phyloP scores from a whole-genome alignment of 2,888 invertebrate species.

The Eurytoma adleriae region DNA sequence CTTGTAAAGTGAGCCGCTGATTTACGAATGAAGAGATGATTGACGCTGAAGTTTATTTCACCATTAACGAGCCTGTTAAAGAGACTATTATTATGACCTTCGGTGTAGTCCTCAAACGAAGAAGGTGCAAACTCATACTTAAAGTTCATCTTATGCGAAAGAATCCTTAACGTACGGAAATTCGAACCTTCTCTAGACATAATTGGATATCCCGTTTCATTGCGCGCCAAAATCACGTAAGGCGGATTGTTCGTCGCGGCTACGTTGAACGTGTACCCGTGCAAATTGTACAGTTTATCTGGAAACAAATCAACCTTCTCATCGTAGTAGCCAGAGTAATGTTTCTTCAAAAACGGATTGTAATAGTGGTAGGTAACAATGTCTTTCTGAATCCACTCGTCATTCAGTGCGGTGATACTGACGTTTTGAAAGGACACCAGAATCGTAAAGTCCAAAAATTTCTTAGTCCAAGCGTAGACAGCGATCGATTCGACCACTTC shows the following conservation, averaged over 20 bases:
- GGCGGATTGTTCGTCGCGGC: slow-evolving; percentile 28
- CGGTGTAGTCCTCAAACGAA: not conserved
- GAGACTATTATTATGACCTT: not conserved
- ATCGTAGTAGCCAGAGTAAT: not conserved
- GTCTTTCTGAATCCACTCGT: not conserved
- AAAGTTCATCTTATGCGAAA: slow-evolving; percentile 6
- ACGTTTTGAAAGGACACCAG: not conserved
- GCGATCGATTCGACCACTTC: not conserved
- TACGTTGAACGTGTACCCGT: not conserved
- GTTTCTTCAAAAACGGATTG: slow-evolving; percentile 10
- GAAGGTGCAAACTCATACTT: slow-evolving; percentile 14
- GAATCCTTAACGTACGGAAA: not conserved
- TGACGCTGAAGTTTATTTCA: slow-evolving; percentile 26
- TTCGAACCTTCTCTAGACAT: not conserved
- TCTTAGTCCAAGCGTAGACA: slow-evolving; percentile 6
- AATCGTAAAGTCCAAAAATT: slow-evolving; percentile 17
- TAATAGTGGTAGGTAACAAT: slow-evolving; percentile 20
- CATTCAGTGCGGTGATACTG: not conserved
- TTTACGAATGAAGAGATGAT: slow-evolving; percentile 23
- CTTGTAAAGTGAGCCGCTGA: not conserved
- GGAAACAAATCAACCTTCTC: not conserved
- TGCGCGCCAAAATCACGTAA: slow-evolving; percentile 3
- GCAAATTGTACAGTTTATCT: slow-evolving; percentile 1
- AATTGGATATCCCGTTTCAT: slow-evolving; percentile 17
- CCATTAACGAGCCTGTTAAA: not conserved